A percentile compares a stretch with the other conserved stretches of the same genome.
phyloP scores from a whole-genome alignment of 1,140 invertebrate species.

The Spodoptera frugiperda region DNA sequence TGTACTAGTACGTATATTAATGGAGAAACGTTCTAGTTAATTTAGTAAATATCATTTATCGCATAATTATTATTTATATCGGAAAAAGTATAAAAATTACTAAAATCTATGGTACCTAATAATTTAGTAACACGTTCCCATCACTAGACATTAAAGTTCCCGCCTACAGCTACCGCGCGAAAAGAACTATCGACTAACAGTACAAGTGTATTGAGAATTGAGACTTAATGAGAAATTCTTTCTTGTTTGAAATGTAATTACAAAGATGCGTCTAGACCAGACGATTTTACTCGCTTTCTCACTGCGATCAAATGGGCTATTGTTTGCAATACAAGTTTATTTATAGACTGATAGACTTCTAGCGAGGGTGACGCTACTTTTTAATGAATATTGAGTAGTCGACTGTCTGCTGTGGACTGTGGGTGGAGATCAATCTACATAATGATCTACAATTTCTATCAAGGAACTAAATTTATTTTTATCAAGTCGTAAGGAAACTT shows the following conservation, averaged over 20 bases:
- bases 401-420: too few relatives aligned
- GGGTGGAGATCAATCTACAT: too few relatives aligned
- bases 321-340: slow-evolving; percentile 5
- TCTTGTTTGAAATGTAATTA: neutral
- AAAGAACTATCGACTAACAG: neutral
- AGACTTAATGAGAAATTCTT: neutral
- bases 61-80: too few relatives aligned
- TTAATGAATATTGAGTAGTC: too few relatives aligned
- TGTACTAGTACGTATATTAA: too few relatives aligned
- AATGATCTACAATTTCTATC: too few relatives aligned
- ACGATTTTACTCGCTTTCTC: slow-evolving; percentile 20
- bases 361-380: too few relatives aligned
- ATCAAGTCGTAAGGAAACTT: too few relatives aligned
- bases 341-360: slow-evolving; percentile 2
- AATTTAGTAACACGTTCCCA: neutral
- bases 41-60: too few relatives aligned
- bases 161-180: neutral
- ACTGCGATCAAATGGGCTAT: slow-evolving; percentile 6
- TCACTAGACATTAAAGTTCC: neutral
- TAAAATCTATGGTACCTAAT: neutral
- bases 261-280: slow-evolving; percentile 2
- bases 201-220: slow-evolving; percentile 16
- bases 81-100: neutral
- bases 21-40: too few relatives aligned
- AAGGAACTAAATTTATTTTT: too few relatives aligned